These are phyloP conservation scores for Ochropacha duplaris DNA, from an alignment of 2,888 invertebrate species.

Conservation along the genomic window DNA sequence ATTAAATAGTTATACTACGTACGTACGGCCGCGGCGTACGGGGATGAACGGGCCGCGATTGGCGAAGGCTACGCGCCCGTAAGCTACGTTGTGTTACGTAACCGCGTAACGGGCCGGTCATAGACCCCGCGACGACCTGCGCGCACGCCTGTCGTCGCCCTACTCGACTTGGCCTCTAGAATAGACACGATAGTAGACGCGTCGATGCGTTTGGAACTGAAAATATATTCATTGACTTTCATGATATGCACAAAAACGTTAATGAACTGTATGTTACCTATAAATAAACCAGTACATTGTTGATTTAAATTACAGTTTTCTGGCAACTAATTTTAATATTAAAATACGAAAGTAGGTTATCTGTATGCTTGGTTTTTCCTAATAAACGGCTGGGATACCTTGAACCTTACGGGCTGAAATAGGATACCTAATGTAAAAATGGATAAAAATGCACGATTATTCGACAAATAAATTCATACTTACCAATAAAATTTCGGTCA, in stretches of 20 bases:
- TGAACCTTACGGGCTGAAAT: too few species aligned
- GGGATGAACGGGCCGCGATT: slow-evolving; percentile 29
- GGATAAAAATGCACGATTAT: too few species aligned
- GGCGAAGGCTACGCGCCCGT: slow-evolving; percentile 61
- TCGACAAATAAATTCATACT: too few species aligned
- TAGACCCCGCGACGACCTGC: slow-evolving; percentile 71
- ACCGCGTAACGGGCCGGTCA: slow-evolving; percentile 77
- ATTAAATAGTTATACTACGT: slow-evolving; percentile 10
- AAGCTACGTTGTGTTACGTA: slow-evolving; percentile 78
- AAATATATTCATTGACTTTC: not conserved
- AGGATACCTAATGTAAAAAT: too few species aligned
- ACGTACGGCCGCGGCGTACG: too few species aligned
- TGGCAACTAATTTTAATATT: too few species aligned
- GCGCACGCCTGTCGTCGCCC: slow-evolving; percentile 72
- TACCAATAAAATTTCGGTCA: too few species aligned
- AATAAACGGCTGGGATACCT: too few species aligned
- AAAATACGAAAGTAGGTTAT: too few species aligned
- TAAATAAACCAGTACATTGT: not conserved
- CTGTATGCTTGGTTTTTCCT: too few species aligned
- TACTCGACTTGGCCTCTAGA: slow-evolving; percentile 42
- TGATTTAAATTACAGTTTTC: too few species aligned
- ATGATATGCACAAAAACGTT: not conserved
- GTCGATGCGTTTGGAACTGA: slow-evolving; percentile 15
- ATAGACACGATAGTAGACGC: slow-evolving; percentile 30
- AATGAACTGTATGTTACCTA: not conserved